Percentiles rank a stretch among this genome's conserved stretches.
Conservation (phyloP, 1,140 invertebrate genomes). For the Scaptomyza graminum region DNA sequence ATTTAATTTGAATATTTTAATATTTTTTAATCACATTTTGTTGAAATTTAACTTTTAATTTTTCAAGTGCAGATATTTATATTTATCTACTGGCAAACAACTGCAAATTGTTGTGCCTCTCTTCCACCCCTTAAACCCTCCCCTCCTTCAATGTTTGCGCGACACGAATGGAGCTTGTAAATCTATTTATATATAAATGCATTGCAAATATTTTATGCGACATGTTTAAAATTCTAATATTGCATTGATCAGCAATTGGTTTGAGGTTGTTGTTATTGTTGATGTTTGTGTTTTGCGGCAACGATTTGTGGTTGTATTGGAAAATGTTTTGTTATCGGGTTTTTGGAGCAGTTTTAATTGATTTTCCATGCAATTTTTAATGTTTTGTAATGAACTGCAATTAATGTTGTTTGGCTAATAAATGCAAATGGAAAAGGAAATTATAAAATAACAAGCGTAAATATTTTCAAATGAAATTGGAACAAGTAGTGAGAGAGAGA, state of each 20-base stretch:
- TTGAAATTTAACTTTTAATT: too few relatives aligned
- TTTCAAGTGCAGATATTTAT: conserved; percentile 12
- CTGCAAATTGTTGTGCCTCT: conserved; percentile 12
- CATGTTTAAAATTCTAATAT: conserved; percentile 52
- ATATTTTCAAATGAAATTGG: conserved; percentile 17
- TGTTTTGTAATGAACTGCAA: conserved; percentile 64
- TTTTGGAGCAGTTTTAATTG: conserved; percentile 59
- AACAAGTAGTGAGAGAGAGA: conserved; percentile 31
- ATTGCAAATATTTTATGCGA: conserved; percentile 39
- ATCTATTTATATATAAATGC: conserved; percentile 26
- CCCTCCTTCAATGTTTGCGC: neutral
- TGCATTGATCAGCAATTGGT: conserved; percentile 46
- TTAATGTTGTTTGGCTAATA: conserved; percentile 43
- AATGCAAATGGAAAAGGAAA: conserved; percentile 40
- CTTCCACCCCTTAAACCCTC: neutral
- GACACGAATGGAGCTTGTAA: conserved; percentile 32
- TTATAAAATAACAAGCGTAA: conserved; percentile 31
- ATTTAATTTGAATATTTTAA: too few relatives aligned
- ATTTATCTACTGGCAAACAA: conserved; percentile 31
- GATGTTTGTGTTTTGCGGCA: conserved; percentile 56
- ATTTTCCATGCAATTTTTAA: conserved; percentile 63
- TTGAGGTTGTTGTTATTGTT: conserved; percentile 28
- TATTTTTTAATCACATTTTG: too few relatives aligned
- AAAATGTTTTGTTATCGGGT: conserved; percentile 68
- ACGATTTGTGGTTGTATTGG: conserved; percentile 59